Percentiles rank a stretch among this genome's conserved stretches.
Evolutionary conservation across 2,888 invertebrate species (phyloP).

Genomic region (Stenichneumon culpator): DNA sequence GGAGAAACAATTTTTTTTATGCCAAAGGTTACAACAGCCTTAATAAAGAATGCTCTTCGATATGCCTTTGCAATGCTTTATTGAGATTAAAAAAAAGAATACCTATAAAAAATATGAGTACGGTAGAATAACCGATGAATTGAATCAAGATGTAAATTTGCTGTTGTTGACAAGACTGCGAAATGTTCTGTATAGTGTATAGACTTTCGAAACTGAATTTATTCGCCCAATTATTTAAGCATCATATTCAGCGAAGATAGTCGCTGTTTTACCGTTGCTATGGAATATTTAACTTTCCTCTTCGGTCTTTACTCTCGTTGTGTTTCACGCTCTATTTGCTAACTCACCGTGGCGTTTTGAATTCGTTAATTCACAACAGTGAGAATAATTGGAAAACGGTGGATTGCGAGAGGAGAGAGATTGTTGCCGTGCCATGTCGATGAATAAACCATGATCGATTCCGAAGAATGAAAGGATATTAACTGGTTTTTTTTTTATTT

Average conservation of each 20-base stretch:
- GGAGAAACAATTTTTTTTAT: no score
- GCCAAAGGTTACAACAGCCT: no score
- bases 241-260: background rate
- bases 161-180: slow-evolving; percentile 8
- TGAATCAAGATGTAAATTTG: slow-evolving; percentile 24
- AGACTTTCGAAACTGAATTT: background rate
- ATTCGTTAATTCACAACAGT: slow-evolving; percentile 17
- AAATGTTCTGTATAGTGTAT: slow-evolving; percentile 1
- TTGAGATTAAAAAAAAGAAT: background rate
- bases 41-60: background rate
- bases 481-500: background rate
- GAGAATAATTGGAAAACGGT: slow-evolving; percentile 33
- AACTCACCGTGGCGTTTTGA: slow-evolving; percentile 20
- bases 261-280: background rate
- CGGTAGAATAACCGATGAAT: background rate
- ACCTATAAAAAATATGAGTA: background rate
- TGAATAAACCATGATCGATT: slow-evolving; percentile 20
- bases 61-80: background rate
- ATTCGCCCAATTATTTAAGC: slow-evolving; percentile 8
- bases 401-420: background rate
- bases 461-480: background rate
- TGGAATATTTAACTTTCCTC: slow-evolving; percentile 18
- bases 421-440: slow-evolving; percentile 1
- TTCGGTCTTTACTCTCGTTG: background rate
- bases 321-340: slow-evolving; percentile 16